A percentile compares a stretch with the other conserved stretches of the same genome.
phyloP scores from a whole-genome alignment of 2,113 vertebrate genomes.

The Dicaeum eximium region DNA sequence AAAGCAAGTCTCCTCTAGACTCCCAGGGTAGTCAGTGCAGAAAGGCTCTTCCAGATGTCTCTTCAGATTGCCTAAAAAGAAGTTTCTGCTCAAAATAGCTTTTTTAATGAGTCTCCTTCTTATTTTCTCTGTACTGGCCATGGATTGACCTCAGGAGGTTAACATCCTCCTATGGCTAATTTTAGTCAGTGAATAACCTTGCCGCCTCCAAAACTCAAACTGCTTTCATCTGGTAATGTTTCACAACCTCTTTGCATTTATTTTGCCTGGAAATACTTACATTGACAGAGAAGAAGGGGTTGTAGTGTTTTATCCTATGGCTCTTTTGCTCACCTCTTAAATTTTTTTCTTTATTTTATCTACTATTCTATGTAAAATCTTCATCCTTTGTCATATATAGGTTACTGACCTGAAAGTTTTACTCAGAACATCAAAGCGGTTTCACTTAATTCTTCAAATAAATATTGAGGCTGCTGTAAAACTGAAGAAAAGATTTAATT shows the following conservation, averaged over 20 bases:
- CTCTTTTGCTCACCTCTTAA: neutral
- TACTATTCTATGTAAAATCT: neutral
- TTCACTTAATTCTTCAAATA: constrained; percentile 4
- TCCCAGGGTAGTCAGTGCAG: neutral
- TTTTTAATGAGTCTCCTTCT: neutral
- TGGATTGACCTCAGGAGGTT: constrained; percentile 7
- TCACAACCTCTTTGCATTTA: neutral
- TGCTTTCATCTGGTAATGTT: neutral
- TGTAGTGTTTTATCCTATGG: neutral
- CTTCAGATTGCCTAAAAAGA: neutral
- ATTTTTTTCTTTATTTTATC: neutral
- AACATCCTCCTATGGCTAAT: constrained; percentile 19
- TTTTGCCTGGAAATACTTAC: neutral
- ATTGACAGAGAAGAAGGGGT: neutral
- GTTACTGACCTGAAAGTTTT: neutral
- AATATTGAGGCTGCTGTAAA: neutral
- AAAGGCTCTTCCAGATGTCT: neutral
- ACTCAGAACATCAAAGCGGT: neutral
- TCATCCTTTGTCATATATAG: neutral
- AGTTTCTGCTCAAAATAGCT: neutral
- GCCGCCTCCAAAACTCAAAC: neutral
- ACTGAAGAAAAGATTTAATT: neutral
- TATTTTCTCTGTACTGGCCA: neutral
- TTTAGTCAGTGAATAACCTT: constrained; percentile 38
- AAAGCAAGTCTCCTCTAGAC: neutral